Evolutionary conservation across 2,888 invertebrate genomes (phyloP).

Genomic region (Pseudococcus jackbeardsleyi): DNA sequence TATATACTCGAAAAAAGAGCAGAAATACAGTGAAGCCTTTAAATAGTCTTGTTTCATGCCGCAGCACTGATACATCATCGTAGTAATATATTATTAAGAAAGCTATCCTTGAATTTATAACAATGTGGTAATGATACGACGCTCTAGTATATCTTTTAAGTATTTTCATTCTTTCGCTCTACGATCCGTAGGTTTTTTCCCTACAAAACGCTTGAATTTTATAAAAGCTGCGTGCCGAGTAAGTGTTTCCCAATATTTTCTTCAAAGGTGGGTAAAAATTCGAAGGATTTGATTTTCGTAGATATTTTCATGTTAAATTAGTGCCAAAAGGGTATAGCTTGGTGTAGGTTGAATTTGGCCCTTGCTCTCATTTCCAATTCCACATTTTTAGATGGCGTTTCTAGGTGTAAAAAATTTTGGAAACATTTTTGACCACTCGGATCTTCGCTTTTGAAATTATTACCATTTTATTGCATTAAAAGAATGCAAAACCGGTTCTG

Average conservation of each 20-base stretch:
- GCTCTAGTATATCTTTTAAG: slow-evolving; percentile 9
- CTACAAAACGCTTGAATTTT: slow-evolving; percentile 17
- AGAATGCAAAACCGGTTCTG: no score
- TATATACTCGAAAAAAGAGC: background rate
- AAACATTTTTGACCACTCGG: no score
- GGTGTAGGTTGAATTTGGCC: no score
- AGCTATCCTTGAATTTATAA: slow-evolving; percentile 38
- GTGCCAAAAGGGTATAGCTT: no score
- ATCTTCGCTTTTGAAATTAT: no score
- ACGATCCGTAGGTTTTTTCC: background rate
- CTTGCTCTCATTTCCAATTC: no score
- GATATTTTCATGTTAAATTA: no score
- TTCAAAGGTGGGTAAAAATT: background rate
- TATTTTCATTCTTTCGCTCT: slow-evolving; percentile 16
- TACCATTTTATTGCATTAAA: no score
- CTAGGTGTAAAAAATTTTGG: no score
- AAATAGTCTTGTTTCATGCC: slow-evolving; percentile 24
- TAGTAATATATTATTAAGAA: slow-evolving; percentile 43
- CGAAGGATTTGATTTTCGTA: background rate
- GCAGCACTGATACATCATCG: slow-evolving; percentile 21
- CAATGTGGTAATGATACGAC: slow-evolving; percentile 15
- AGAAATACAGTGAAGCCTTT: background rate
- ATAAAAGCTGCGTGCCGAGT: background rate
- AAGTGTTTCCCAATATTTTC: slow-evolving; percentile 8
- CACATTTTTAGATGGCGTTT: no score